A percentile compares a stretch with the other conserved stretches of the same genome.
These are phyloP conservation scores for Ophioninae sp. DNA, from an alignment of 2,888 invertebrate species.

Conservation along the genomic window DNA sequence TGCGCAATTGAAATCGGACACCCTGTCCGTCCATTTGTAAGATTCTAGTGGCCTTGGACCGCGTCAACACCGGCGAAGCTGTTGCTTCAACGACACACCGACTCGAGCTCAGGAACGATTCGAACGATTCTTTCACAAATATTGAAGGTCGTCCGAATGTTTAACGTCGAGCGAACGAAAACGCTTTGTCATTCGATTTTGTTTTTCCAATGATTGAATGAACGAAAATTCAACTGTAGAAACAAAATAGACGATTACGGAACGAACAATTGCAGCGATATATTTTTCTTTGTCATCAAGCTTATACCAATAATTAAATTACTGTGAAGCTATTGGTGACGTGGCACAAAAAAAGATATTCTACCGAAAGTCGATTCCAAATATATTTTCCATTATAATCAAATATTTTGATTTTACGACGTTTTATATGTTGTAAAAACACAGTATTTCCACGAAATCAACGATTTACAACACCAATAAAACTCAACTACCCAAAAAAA, in stretches of 20 bases:
- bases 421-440: background rate
- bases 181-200: background rate
- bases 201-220: background rate
- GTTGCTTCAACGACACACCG: constrained; percentile 16
- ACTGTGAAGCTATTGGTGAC: no score
- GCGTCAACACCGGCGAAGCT: constrained; percentile 15
- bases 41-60: constrained; percentile 38
- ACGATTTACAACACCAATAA: background rate
- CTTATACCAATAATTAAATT: no score
- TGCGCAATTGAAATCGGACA: background rate
- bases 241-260: background rate
- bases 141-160: background rate
- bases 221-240: background rate
- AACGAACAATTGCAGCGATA: no score
- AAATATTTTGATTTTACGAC: background rate
- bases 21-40: background rate
- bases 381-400: background rate
- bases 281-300: no score
- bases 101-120: background rate
- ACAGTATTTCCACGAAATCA: background rate
- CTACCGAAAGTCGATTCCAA: background rate
- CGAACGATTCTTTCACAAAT: background rate
- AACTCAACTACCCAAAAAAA: no score
- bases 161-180: background rate
- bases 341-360: background rate